Base-by-base conservation (phyloP, 1,140 invertebrate genomes). In the Drusus annulatus region DNA sequence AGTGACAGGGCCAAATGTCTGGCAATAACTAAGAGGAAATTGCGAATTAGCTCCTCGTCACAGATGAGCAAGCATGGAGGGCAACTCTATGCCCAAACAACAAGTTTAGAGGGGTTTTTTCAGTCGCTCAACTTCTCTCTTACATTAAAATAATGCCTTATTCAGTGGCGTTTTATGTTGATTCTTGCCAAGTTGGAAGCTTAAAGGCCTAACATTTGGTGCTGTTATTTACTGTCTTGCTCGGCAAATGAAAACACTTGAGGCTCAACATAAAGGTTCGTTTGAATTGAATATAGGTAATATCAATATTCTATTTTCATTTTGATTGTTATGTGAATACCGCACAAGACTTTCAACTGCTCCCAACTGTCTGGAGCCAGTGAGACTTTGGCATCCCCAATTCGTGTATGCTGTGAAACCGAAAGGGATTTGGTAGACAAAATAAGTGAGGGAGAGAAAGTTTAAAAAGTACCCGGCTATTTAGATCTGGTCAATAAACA, bases 31-130 rank as follows among this genome's bases (percentile, higher is more conserved):
- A 63, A 50, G 15, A 69, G 65, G 65, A 69, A 69, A 69, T 69
- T 69, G 65, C 65, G 36, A 69, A 69, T 69, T 69, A 69, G 65
- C 65, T 69, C 65, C n/a, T 25, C 28, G 36, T 69, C 65, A 69
- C 65, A 50, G 65, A 8, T 69, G 31, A 69, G 62, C 16, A 63
- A 63, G 25, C 25, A 63, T 25, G n/a, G n/a, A 63, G 25, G 25
- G 25, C 56, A 6, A 21, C 7, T 60, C 56, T 15, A 60, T 13
- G 16, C 21, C 17, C 54, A 19, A 58, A 60, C 36, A 58, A 58
- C 23, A 60, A 23, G 19, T 17, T 60, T 17, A 21, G 56, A 21
- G 56, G 13, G 6, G 56, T 19, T 60, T 60, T 60, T 60, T 60
- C 56, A 19, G 62, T 2, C 21, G 25, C 31, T 25, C 25, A 63